Base-by-base conservation (phyloP, 2,797 vertebrate genomes). In the Serranus cabrilla region DNA sequence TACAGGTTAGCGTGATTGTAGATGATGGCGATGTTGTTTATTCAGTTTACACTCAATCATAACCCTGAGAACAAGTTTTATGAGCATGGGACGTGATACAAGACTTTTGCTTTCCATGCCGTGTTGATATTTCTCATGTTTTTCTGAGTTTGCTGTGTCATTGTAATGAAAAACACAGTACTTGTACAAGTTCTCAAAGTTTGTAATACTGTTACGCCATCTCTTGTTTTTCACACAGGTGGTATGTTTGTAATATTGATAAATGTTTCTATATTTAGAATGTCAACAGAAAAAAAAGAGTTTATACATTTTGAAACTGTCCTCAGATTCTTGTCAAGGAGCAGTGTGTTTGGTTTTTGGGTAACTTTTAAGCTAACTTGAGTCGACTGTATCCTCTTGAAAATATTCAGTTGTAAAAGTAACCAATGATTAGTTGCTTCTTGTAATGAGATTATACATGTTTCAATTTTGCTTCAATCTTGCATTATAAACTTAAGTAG, bases 241-340 rank as follows among this genome's bases (percentile, higher is more conserved):
- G 82, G 92, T 94, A 91, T 95, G 94, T 95, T 96, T 96, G 92
- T 95, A 96, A 94, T 87, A 94, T 92, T 92, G 89, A 94, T 95
- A 92, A 94, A 95, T 96, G 95, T 95, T 97, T 96, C 94, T 95
- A 94, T 96, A 95, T 95, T 96, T 96, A 94, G 95, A 96, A 95
- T 93, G 94, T 96, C 91, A 89, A 79, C 66, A 79, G 66, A 74
- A 81, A 78, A 83, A 87, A 60, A 76, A 66, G 81, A 92, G 94
- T 95, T 94, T 95, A 88, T 83, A 91, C 91, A 93, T 93, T 95
- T 95, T 95, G 91, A 95, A 93, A 90, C 81, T 84, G 89, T 95
- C 90, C 84, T 90, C 80, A 91, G 92, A 92, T 94, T 92, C 77
- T 94, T 94, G 90, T 95, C 91, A 91, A 92, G 93, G 86, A 92